Percentiles rank a stretch among this genome's conserved stretches.
Evolutionary conservation across 2,888 invertebrate genomes (phyloP).

Genomic region (Tipula vernalis): DNA sequence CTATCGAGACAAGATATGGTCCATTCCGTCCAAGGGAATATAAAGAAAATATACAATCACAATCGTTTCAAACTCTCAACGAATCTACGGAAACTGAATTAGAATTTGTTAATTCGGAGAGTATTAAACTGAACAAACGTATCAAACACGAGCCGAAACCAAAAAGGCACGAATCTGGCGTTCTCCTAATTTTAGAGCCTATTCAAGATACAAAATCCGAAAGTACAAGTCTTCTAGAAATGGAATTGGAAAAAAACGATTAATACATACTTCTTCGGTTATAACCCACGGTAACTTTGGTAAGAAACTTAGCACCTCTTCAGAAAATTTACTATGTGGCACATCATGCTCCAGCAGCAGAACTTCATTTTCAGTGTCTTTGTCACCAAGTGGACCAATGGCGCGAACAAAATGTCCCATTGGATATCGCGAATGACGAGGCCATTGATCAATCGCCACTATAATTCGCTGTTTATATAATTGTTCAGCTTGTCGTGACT

Average conservation of each 20-base stretch:
- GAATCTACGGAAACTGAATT: not conserved
- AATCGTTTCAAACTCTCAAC: not conserved
- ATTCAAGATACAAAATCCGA: slow-evolving; percentile 11
- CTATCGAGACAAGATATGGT: not conserved
- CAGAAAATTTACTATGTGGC: slow-evolving; percentile 90
- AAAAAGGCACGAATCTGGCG: slow-evolving; percentile 7
- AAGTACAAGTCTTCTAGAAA: not conserved
- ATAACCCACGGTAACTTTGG: slow-evolving; percentile 85
- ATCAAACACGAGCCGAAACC: not conserved
- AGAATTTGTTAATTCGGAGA: not conserved
- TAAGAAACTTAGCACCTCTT: slow-evolving; percentile 81
- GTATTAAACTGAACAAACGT: not conserved
- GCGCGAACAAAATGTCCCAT: slow-evolving; percentile 92
- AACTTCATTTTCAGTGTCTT: slow-evolving; percentile 93
- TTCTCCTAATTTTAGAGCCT: slow-evolving; percentile 13
- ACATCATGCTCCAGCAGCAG: slow-evolving; percentile 93
- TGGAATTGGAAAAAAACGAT: not conserved
- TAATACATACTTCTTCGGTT: slow-evolving; percentile 52
- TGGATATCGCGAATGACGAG: slow-evolving; percentile 82
- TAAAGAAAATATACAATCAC: not conserved
- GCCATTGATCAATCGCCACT: slow-evolving; percentile 95
- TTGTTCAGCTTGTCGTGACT: slow-evolving; percentile 79
- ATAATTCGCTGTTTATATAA: slow-evolving; percentile 78
- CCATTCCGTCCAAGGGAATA: not conserved
- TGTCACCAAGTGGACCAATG: slow-evolving; percentile 84